Evolutionary conservation across 2,113 vertebrate genomes (phyloP), one percentile per base, ranked within the genome.

Genomic region (Seriola aureovittata): DNA sequence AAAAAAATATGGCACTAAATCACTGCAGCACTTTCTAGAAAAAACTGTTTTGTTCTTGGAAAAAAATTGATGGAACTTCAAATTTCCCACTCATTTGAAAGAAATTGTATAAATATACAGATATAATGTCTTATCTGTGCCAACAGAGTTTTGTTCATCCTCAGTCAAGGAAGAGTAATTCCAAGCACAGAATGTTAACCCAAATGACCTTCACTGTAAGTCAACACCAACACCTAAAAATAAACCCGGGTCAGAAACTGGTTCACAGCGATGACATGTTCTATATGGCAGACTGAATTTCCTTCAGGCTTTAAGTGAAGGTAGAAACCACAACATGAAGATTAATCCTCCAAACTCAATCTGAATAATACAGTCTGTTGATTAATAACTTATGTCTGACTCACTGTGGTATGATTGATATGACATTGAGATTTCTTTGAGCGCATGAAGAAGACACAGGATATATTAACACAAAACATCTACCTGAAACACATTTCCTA

Each of bases 141-240:
- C n/a, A 55, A n/a, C 50, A 84, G 57, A 78, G 21, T 71, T 14
- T 71, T 23, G 29, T 71, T 57, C 13, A 78, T 79, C 32, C 67
- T 80, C 8, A 71, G 64, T 59, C 44, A 68, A 79, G 65, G 36
- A 75, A 55, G 71, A 85, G 66, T n/a, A 54, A 59, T 63, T 74
- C 34, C 17, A 21, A 71, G 48, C 7, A 54, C 70, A 78, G 70
- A 89, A 71, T 79, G 79, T 81, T 74, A 74, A 85, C 73, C 71
- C 83, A 82, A 85, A 29, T 73, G 89, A 80, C 82, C 88, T 84
- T 88, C 71, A 64, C 78, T 93, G 94, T 92, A 94, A 94, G 62
- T 59, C 73, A 87, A 94, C 85, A 91, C 89, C 86, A 66, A 78
- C 55, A 46, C 48, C 85, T 89, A 87, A 92, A 91, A 92, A 90